A percentile compares a stretch with the other conserved stretches of the same genome.
These are phyloP conservation scores for Homarus americanus DNA, from an alignment of 1,140 invertebrate genomes.

Conservation along the genomic window DNA sequence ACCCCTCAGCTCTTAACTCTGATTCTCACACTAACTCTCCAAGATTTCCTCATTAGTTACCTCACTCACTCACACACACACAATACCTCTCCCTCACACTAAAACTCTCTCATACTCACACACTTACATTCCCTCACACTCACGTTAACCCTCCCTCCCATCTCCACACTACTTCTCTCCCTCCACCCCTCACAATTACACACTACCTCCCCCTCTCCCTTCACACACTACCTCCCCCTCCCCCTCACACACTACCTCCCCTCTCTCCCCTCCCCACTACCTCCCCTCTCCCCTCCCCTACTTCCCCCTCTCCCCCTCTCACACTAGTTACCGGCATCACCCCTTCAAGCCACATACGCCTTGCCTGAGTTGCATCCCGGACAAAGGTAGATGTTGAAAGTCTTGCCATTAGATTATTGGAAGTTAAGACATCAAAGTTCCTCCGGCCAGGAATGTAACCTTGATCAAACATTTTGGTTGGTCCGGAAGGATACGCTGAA, in stretches of 20 bases:
- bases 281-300: background rate
- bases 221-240: background rate
- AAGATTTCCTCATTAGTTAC: too few relatives aligned
- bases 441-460: too few relatives aligned
- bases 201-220: too few relatives aligned
- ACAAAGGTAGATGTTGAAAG: too few relatives aligned
- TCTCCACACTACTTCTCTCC: background rate
- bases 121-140: background rate
- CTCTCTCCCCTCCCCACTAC: background rate
- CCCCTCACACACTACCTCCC: background rate
- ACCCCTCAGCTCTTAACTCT: too few relatives aligned
- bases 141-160: background rate
- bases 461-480: too few relatives aligned
- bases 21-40: too few relatives aligned
- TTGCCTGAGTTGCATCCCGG: background rate
- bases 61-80: slow-evolving; percentile 28
- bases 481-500: too few relatives aligned
- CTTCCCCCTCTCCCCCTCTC: background rate
- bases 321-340: background rate
- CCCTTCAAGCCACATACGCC: background rate
- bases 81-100: too few relatives aligned
- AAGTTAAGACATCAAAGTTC: too few relatives aligned
- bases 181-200: background rate
- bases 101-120: too few relatives aligned
- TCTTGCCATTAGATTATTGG: background rate